These are phyloP conservation scores for Merluccius polli DNA, from an alignment of 2,797 vertebrate species.

Conservation along the genomic window DNA sequence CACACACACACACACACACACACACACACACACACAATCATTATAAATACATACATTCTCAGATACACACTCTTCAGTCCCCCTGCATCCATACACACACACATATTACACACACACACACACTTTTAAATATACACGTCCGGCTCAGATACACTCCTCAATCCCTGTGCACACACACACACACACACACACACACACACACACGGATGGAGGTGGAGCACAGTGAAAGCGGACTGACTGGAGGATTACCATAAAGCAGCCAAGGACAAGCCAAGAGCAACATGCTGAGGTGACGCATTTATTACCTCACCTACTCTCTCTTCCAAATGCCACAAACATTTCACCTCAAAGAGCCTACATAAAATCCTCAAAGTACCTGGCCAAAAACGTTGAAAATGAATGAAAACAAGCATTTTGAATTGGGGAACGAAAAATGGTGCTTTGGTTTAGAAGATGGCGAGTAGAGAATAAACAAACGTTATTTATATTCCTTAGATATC, in stretches of 20 bases:
- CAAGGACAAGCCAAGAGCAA: conserved; percentile 35
- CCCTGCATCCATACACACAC: not conserved
- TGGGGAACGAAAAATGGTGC: not conserved
- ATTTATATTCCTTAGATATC: not conserved
- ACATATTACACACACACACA: no score
- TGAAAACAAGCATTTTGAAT: no score
- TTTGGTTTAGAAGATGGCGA: not conserved
- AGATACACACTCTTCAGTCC: not conserved
- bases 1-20: not conserved
- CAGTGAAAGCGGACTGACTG: not conserved
- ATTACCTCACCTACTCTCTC: conserved; percentile 44
- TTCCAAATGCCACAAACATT: conserved; percentile 51
- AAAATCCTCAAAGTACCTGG: conserved; percentile 25
- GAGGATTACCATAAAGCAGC: conserved; percentile 23
- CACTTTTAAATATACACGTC: no score
- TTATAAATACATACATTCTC: not conserved
- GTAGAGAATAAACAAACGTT: not conserved
- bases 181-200: not conserved
- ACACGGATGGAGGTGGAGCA: not conserved
- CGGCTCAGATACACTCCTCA: not conserved
- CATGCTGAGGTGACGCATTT: conserved; percentile 43
- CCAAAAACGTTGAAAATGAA: not conserved
- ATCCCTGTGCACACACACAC: not conserved
- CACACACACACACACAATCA: not conserved
- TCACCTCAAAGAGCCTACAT: conserved; percentile 42